Percentiles rank a stretch among this genome's conserved stretches.
These are phyloP conservation scores for Mobula hypostoma DNA, from an alignment of 2,113 vertebrate genomes.

Conservation along the genomic window DNA sequence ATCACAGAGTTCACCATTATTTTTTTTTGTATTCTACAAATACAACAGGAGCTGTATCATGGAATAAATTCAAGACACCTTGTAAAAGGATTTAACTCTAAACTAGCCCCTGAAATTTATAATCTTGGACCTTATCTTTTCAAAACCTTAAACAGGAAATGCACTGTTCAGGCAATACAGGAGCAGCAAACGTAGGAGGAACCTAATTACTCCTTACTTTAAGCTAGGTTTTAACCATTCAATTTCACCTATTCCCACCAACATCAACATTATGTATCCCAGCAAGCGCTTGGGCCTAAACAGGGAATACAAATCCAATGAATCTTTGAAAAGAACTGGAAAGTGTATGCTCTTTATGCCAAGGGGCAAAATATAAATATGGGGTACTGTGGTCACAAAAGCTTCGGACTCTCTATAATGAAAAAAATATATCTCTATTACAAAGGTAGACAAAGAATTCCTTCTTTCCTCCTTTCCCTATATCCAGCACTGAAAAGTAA, in stretches of 20 bases:
- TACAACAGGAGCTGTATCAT: not conserved
- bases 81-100: not conserved
- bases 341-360: not conserved
- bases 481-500: not conserved
- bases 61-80: not conserved
- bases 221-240: not conserved
- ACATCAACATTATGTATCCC: not conserved
- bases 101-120: not conserved
- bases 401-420: not conserved
- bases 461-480: too few species aligned
- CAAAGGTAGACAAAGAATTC: not conserved
- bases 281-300: not conserved
- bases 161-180: not conserved
- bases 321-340: not conserved
- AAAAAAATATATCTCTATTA: too few species aligned
- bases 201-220: not conserved
- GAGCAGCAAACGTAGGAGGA: not conserved
- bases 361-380: not conserved
- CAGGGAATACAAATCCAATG: not conserved
- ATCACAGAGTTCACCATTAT: not conserved
- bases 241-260: not conserved
- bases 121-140: not conserved
- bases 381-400: not conserved
- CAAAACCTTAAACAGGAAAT: not conserved
- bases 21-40: not conserved